Conservation (phyloP, 2,113 vertebrate genomes). For the Regulus satrapa region DNA sequence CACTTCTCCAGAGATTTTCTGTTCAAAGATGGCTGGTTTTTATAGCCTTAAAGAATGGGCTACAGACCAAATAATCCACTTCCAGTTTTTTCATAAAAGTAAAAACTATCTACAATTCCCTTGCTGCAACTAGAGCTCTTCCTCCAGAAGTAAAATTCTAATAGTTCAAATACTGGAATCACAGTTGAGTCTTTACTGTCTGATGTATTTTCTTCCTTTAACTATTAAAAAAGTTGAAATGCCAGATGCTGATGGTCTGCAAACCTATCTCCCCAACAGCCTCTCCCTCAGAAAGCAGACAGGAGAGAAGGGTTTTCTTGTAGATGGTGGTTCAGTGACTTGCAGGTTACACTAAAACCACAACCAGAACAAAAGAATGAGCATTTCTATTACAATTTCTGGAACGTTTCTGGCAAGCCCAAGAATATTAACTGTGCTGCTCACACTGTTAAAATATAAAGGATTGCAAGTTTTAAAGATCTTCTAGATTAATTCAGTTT, state of each 20-base stretch:
- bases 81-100: background rate
- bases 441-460: background rate
- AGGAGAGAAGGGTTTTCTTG: background rate
- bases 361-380: background rate
- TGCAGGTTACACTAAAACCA: background rate
- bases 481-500: background rate
- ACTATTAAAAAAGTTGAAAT: background rate
- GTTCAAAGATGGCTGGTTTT: background rate
- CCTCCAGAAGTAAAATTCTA: background rate
- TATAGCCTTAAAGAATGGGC: background rate
- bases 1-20: background rate
- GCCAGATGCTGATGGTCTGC: background rate
- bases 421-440: background rate
- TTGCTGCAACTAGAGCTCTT: background rate
- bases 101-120: background rate
- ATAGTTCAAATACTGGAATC: background rate
- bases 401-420: background rate
- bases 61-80: background rate
- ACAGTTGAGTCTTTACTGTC: background rate
- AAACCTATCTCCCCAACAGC: fast-evolving
- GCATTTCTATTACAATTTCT: background rate
- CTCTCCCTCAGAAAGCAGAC: background rate
- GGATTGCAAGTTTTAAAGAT: background rate
- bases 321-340: background rate
- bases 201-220: background rate